phyloP scores from a whole-genome alignment of 2,888 invertebrate genomes.

The Leucophora obtusa region DNA sequence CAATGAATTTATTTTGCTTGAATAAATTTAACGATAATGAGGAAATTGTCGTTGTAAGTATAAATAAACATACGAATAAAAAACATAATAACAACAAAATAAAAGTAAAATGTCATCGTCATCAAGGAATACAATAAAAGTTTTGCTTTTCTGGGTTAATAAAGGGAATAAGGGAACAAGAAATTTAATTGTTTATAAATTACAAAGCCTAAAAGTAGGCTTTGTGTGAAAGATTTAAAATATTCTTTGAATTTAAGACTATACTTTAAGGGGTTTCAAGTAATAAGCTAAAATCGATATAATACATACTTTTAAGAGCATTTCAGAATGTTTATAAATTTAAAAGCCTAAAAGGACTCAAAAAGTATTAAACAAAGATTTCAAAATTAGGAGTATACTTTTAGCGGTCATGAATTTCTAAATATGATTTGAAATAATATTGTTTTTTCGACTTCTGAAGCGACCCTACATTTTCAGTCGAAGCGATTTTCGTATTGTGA shows the following conservation, averaged over 20 bases:
- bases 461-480: too few species aligned
- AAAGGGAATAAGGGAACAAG: not conserved
- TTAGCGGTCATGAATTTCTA: too few species aligned
- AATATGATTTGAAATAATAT: too few species aligned
- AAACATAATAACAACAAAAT: slow-evolving; percentile 27
- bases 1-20: slow-evolving; percentile 79
- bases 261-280: not conserved
- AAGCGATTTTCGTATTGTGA: too few species aligned
- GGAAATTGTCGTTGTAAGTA: slow-evolving; percentile 72
- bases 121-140: slow-evolving; percentile 16
- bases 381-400: too few species aligned
- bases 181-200: not conserved
- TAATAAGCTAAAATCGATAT: too few species aligned
- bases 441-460: too few species aligned
- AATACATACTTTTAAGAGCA: too few species aligned
- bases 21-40: slow-evolving; percentile 79
- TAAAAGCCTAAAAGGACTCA: too few species aligned
- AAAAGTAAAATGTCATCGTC: slow-evolving; percentile 57
- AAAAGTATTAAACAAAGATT: too few species aligned
- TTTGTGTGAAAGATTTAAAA: not conserved
- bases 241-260: not conserved
- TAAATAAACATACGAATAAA: slow-evolving; percentile 42
- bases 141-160: not conserved
- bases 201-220: not conserved
- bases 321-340: too few species aligned